These are phyloP conservation scores for Enoplolaimus lenunculus DNA, from an alignment of 2,888 invertebrate species.

Conservation along the genomic window DNA sequence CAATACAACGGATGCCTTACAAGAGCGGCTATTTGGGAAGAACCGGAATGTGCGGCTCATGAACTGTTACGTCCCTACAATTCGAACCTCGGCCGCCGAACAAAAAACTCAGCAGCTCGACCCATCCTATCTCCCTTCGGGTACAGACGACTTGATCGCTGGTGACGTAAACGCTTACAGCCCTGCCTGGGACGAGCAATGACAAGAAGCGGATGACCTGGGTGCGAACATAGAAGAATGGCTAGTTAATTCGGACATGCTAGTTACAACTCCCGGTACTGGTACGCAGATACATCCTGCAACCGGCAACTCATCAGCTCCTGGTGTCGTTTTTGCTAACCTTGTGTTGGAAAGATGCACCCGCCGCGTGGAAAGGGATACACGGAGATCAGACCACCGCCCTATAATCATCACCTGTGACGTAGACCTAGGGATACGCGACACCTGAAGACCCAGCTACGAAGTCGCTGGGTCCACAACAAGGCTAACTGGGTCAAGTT, in stretches of 20 bases:
- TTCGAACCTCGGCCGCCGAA: background rate
- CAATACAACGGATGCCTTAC: background rate
- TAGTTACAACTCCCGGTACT: background rate
- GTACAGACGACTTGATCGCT: background rate
- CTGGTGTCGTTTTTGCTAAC: background rate
- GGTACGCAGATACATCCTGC: background rate
- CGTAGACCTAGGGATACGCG: background rate
- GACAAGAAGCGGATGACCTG: background rate
- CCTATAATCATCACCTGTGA: background rate
- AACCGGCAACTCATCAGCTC: background rate
- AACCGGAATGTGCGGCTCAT: background rate
- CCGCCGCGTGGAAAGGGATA: background rate
- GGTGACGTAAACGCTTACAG: slow-evolving; percentile 1
- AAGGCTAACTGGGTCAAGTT: background rate
- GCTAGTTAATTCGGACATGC: background rate
- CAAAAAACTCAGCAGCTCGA: background rate
- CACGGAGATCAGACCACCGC: background rate
- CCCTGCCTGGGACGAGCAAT: background rate
- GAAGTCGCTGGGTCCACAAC: background rate
- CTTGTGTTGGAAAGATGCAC: background rate
- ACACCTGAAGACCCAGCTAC: background rate
- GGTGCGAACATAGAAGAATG: background rate
- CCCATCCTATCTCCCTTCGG: background rate
- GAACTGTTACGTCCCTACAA: background rate
- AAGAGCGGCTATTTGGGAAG: background rate